Evolutionary conservation across 2,797 vertebrate genomes (phyloP).

Genomic region (Schizopygopsis malacanthus): DNA sequence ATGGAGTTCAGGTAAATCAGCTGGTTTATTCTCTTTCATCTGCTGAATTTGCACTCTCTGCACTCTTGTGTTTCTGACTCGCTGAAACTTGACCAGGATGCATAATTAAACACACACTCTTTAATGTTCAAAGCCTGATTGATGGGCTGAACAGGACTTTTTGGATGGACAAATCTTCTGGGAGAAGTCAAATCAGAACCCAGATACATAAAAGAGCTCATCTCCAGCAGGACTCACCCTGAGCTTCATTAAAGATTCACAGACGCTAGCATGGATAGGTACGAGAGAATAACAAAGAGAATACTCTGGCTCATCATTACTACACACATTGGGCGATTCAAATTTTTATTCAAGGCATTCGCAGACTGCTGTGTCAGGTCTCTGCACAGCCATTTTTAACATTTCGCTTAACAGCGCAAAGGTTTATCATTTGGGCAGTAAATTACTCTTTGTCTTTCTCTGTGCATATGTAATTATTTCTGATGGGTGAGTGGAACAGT

Average conservation of each 20-base stretch:
- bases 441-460: background rate
- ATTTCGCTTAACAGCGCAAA: background rate
- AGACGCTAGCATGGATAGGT: constrained; percentile 1
- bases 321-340: background rate
- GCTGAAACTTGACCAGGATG: constrained; percentile 52
- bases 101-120: constrained; percentile 57
- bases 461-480: constrained; percentile 72
- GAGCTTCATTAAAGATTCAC: constrained; percentile 55
- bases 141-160: constrained; percentile 51
- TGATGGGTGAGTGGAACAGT: constrained; percentile 76
- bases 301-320: constrained; percentile 17
- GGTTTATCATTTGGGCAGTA: background rate
- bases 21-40: constrained; percentile 44
- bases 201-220: constrained; percentile 55
- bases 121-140: constrained; percentile 56
- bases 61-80: constrained; percentile 41
- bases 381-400: background rate
- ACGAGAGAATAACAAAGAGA: constrained; percentile 25
- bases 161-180: constrained; percentile 53
- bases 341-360: background rate
- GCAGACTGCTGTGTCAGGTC: constrained; percentile 30
- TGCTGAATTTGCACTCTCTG: constrained; percentile 42
- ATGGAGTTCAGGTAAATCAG: constrained; percentile 18
- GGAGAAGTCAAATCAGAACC: constrained; percentile 57
- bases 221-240: constrained; percentile 48